Conservation (phyloP, 2,797 vertebrate genomes). For the Hoplostethus atlanticus region DNA sequence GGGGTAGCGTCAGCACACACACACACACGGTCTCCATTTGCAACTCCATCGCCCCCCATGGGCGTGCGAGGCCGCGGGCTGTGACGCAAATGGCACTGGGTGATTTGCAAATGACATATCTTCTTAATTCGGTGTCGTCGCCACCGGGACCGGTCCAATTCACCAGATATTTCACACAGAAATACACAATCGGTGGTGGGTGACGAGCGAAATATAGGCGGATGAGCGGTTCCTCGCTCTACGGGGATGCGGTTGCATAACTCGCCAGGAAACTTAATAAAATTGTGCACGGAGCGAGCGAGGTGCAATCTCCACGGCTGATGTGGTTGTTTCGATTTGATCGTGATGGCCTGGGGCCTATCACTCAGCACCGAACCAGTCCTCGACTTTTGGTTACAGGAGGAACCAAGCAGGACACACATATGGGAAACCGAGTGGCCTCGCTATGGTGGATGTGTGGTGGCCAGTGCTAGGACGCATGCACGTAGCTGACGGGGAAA, state of each 20-base stretch:
- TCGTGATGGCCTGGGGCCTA: constrained; percentile 38
- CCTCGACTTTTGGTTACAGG: constrained; percentile 76
- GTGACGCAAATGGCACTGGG: constrained; percentile 84
- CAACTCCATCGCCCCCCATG: constrained; percentile 84
- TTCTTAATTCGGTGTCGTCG: constrained; percentile 62
- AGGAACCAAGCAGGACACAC: constrained; percentile 83
- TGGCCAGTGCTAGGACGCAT: constrained; percentile 87
- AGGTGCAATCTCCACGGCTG: constrained; percentile 45
- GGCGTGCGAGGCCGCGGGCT: constrained; percentile 82
- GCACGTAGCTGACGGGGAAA: constrained; percentile 88
- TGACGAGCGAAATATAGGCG: constrained; percentile 61
- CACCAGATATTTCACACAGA: constrained; percentile 36
- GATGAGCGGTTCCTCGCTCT: constrained; percentile 68
- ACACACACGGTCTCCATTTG: constrained; percentile 79
- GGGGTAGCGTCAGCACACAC: constrained; percentile 77
- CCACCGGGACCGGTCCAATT: constrained; percentile 47
- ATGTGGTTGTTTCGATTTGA: constrained; percentile 49
- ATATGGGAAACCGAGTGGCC: constrained; percentile 84
- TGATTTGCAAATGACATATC: constrained; percentile 79
- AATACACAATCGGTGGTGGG: constrained; percentile 46
- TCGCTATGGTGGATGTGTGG: constrained; percentile 90
- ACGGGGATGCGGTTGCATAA: constrained; percentile 81
- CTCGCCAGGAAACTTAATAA: constrained; percentile 79
- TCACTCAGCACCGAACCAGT: constrained; percentile 35
- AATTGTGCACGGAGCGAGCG: constrained; percentile 67